Evolutionary conservation across 2,113 vertebrate species (phyloP), one percentile per base, ranked within the genome.

Genomic region (Hassar affinis): DNA sequence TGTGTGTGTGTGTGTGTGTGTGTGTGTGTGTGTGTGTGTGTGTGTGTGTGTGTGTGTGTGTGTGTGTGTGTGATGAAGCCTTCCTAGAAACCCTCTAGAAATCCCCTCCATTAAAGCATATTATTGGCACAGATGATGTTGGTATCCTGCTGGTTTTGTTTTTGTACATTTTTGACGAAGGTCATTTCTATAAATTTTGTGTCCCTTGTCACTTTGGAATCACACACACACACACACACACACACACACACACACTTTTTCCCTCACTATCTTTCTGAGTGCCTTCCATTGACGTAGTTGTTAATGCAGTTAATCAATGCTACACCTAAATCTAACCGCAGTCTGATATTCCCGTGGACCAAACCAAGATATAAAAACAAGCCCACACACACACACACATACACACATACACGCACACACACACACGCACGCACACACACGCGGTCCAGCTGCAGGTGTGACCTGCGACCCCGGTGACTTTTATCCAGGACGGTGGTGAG

Each of bases 391-490:
- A 82, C 35, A 30, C 66, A 42, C 76, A 77, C 62, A 79, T n/a
- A 52, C 18, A n/a, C 56, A 22, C 64, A 38, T 30, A 35, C 62
- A 18, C 30, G 18, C 30, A 35, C n/a, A 15, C 54, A 57, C 18
- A 30, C 27, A 25, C 51, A 68, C 33, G 35, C 64, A 27, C 75
- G 81, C 30, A 80, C 51, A 47, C 14, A 51, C 22, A 27, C 54
- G 12, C 54, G 5, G 25, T 68, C 61, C 80, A 89, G 52, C 35
- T 83, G 83, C 42, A 78, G 82, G 10, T 51, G 45, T 78, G 72
- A 75, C 66, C 78, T 69, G 51, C 75, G 45, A 83, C 72, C 62
- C 56, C 52, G 18, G 17, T n/a, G 10, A 33, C 80, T 78, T 87
- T 82, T 72, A 86, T 84, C 68, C 54, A 33, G 30, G 52, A 20